These are phyloP conservation scores for Acanthurus lineatus DNA, from an alignment of 2,797 vertebrate species.

Conservation along the genomic window DNA sequence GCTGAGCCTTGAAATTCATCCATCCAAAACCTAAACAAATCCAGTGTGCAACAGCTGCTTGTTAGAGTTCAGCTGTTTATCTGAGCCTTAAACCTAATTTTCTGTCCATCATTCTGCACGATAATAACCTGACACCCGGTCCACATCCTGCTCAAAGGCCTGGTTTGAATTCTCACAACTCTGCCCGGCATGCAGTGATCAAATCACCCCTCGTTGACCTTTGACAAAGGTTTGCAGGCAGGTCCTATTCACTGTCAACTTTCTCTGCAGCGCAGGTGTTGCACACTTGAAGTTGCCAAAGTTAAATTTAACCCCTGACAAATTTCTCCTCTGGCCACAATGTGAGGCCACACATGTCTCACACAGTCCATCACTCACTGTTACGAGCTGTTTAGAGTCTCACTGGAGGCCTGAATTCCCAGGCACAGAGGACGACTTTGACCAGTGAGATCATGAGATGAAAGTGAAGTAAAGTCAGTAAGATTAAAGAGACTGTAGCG, in stretches of 20 bases:
- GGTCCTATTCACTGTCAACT: constrained; percentile 40
- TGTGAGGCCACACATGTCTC: constrained; percentile 24
- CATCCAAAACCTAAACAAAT: neutral
- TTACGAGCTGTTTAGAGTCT: constrained; percentile 56
- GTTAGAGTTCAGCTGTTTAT: neutral
- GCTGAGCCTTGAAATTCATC: neutral
- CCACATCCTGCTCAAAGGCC: constrained; percentile 21
- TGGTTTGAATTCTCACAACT: constrained; percentile 35
- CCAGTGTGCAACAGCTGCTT: neutral
- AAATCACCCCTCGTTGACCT: constrained; percentile 56
- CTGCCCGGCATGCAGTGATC: constrained; percentile 8
- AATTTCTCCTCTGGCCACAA: constrained; percentile 47
- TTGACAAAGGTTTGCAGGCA: constrained; percentile 38
- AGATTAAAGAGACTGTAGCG: constrained; percentile 15
- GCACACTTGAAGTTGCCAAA: constrained; percentile 12
- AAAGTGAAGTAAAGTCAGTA: constrained; percentile 36
- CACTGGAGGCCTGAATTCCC: constrained; percentile 42
- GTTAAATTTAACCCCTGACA: constrained; percentile 67
- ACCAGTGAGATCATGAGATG: constrained; percentile 47
- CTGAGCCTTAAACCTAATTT: neutral
- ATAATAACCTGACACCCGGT: constrained; percentile 15
- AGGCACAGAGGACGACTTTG: constrained; percentile 27
- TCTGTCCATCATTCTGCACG: neutral
- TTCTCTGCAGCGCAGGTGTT: constrained; percentile 58
- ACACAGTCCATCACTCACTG: constrained; percentile 47